Evolutionary conservation across 2,113 vertebrate species (phyloP), one percentile per base, ranked within the genome.

Genomic region (Paedocypris sp.): DNA sequence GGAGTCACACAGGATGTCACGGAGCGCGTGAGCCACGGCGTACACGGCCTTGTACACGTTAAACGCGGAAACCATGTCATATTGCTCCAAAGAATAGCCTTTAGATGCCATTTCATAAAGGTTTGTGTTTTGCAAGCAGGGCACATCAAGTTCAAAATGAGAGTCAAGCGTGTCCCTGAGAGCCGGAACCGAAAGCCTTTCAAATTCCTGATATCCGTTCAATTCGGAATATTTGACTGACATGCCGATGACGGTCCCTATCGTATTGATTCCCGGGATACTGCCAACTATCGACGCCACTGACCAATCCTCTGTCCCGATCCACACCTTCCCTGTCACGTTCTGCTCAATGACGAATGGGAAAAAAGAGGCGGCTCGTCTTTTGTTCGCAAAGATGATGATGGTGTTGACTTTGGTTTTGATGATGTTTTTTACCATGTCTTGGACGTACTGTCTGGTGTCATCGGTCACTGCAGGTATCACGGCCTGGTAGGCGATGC

Each of bases 261-360:
- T 73, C 3, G 38, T 79, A 10, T 56, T 66, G 52, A 90, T 78
- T 11, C 78, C 71, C 0, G 74, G 45, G 6, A 89, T 61, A 2
- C 13, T 32, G 20, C 86, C 81, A 54, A 90, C 69, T 2, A 56
- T 33, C 0, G 71, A 79, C 3, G 88, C 75, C 0, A 73, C 65
- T 0, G 89, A 81, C 86, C 88, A 89, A 65, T 90, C 88, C 76
- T 93, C 88, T 0, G 86, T 78, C 3, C 86, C 87, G 0, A 93
- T 78, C 90, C 90, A 92, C 59, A 91, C 85, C 4, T 79, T 73
- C 1, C 60, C 74, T 0, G 77, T 82, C 48, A 89, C 10, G n/a
- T 89, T 86, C 49, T 69, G 70, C 20, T 75, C 65, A 2, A 88
- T 6, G 1, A 85, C 80, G 47, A 80, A 79, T 0, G 1, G 59